These are phyloP conservation scores for Phasia obesa DNA, from an alignment of 2,888 invertebrate species.

Conservation along the genomic window DNA sequence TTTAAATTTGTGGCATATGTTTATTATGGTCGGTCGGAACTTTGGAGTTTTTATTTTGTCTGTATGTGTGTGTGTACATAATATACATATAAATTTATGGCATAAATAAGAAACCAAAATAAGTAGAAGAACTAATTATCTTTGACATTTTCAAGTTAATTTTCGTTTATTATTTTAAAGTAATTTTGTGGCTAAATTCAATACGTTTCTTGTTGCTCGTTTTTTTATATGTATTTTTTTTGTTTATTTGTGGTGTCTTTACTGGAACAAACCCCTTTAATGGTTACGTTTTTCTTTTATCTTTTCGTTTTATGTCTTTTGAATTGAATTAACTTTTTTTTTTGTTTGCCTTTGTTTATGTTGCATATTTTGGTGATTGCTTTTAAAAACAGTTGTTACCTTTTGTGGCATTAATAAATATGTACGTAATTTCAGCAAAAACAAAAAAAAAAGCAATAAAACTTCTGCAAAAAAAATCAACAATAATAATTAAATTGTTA, in stretches of 20 bases:
- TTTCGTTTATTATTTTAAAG: constrained; percentile 57
- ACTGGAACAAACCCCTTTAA: constrained; percentile 35
- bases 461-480: neutral
- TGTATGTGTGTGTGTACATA: neutral
- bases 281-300: constrained; percentile 11
- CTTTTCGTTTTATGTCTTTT: constrained; percentile 3
- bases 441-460: neutral
- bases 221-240: constrained; percentile 6
- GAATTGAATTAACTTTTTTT: constrained; percentile 10
- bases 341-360: constrained; percentile 2
- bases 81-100: constrained; percentile 45
- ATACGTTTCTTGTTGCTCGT: constrained; percentile 13
- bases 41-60: constrained; percentile 33
- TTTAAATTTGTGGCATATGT: constrained; percentile 60
- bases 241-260: constrained; percentile 8
- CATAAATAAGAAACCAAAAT: constrained; percentile 57
- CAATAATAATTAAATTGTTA: constrained; percentile 60
- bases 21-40: constrained; percentile 45
- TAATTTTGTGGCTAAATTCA: constrained; percentile 46
- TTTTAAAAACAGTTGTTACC: constrained; percentile 65
- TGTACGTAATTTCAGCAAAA: constrained; percentile 14
- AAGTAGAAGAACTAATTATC: constrained; percentile 68
- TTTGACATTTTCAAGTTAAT: constrained; percentile 71
- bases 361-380: constrained; percentile 61
- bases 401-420: constrained; percentile 63